Evolutionary conservation across 2,113 vertebrate species (phyloP).

Genomic region (Melanerpes aurifrons): DNA sequence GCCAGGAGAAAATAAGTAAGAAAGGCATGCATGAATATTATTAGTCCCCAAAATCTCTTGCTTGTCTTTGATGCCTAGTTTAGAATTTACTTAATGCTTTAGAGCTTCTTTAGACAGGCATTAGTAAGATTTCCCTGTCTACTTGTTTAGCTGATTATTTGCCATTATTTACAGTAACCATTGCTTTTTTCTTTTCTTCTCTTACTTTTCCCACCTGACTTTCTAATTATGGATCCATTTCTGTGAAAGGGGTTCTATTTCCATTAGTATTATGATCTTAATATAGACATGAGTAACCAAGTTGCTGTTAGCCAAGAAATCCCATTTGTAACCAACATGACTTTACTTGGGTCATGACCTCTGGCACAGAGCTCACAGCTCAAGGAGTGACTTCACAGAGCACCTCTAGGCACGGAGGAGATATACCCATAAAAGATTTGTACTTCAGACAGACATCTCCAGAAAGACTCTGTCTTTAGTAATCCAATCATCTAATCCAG

Average conservation of each 20-base stretch:
- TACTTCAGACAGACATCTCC: background rate
- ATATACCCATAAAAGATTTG: background rate
- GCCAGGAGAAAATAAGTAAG: background rate
- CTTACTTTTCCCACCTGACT: background rate
- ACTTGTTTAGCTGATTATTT: background rate
- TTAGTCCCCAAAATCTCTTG: background rate
- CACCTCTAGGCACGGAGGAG: background rate
- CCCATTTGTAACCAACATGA: background rate
- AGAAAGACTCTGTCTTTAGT: background rate
- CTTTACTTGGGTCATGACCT: background rate
- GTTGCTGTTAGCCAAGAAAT: background rate
- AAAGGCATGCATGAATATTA: background rate
- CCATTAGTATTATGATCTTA: background rate
- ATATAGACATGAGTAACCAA: background rate
- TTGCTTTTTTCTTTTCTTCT: no score
- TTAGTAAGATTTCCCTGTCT: background rate
- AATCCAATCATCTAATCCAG: slow-evolving; percentile 24
- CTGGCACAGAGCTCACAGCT: background rate
- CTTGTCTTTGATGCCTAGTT: background rate
- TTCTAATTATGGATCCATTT: background rate
- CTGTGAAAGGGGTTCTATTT: background rate
- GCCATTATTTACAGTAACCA: background rate
- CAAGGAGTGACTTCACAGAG: background rate
- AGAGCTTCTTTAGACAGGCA: background rate
- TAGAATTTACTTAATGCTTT: background rate